Conservation (phyloP, 2,888 invertebrate genomes). For the Cancer borealis region DNA sequence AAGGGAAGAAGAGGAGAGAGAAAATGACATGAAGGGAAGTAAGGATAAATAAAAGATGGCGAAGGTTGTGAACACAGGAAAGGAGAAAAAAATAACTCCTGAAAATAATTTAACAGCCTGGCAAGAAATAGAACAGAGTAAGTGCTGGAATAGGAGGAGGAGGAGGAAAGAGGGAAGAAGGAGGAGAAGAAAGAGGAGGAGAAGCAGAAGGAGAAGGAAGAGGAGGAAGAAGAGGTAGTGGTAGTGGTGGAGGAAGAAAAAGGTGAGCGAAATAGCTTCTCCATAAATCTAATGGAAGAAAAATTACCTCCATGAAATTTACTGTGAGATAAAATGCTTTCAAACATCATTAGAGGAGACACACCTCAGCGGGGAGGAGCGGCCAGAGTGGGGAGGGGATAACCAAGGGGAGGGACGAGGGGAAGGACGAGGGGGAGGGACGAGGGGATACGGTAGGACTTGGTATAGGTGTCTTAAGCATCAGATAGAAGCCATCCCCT, state of each 20-base stretch:
- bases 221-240: background rate
- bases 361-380: background rate
- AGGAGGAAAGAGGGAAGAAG: background rate
- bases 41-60: background rate
- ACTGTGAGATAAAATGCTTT: slow-evolving; percentile 18
- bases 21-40: background rate
- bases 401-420: background rate
- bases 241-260: background rate
- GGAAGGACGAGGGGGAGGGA: background rate
- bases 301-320: background rate
- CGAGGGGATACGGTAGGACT: background rate
- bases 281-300: slow-evolving; percentile 30
- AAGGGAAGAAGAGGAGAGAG: background rate
- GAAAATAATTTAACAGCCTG: background rate
- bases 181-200: background rate
- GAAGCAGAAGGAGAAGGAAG: background rate
- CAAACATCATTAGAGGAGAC: slow-evolving; percentile 29
- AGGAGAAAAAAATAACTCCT: background rate
- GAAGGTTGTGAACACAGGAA: background rate
- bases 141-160: background rate
- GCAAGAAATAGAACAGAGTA: background rate
- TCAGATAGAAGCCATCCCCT: background rate
- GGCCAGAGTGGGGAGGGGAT: background rate
- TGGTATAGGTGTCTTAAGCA: background rate
- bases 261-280: background rate